phyloP scores from a whole-genome alignment of 2,797 vertebrate genomes.

The Mustela erminea region DNA sequence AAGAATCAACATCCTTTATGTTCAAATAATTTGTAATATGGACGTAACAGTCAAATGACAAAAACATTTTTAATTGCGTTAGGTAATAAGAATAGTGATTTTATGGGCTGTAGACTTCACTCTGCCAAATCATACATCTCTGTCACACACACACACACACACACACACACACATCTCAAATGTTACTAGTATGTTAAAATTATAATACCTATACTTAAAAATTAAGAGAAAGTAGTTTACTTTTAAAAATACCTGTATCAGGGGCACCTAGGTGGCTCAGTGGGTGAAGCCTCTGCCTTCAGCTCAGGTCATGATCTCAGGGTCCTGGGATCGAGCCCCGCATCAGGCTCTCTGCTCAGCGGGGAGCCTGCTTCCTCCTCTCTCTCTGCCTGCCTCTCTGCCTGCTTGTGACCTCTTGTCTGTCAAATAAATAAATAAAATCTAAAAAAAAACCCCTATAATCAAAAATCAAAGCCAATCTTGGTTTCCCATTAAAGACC shows the following conservation, averaged over 20 bases:
- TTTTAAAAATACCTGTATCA: neutral
- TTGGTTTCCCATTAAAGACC: neutral
- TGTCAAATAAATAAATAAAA: no score
- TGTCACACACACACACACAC: neutral
- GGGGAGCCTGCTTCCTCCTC: no score
- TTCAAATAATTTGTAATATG: conserved; percentile 50
- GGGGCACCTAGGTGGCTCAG: no score
- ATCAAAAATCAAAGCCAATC: conserved; percentile 14
- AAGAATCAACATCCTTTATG: neutral
- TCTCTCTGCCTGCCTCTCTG: no score
- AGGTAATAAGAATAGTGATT: neutral
- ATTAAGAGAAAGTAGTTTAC: conserved; percentile 18
- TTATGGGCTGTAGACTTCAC: conserved; percentile 6
- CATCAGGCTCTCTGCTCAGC: no score
- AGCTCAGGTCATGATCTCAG: no score
- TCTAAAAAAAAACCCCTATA: neutral
- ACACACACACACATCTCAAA: neutral
- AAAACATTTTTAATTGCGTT: conserved; percentile 11
- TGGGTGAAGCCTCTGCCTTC: no score
- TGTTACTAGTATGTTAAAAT: conserved; percentile 27
- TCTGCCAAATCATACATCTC: neutral
- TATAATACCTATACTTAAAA: neutral
- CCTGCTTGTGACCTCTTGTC: no score
- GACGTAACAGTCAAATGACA: neutral
- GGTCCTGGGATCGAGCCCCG: no score